Base-by-base conservation (phyloP, 64 coral and sea anemone species). In the Actinia equina region DNA sequence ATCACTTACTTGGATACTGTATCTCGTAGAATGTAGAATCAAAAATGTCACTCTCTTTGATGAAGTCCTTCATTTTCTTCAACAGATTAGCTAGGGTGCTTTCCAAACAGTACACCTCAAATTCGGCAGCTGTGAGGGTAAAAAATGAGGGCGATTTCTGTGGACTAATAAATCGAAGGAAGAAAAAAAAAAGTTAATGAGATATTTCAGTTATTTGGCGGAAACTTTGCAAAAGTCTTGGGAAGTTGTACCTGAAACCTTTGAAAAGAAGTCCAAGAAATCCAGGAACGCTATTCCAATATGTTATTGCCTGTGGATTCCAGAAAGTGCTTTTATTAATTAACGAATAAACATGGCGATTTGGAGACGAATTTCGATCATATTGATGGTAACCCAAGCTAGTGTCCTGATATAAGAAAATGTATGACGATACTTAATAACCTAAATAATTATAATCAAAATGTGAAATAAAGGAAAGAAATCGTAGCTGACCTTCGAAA, bases 221-320 rank as follows among this genome's bases (percentile, higher is more conserved):
- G n/a, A n/a, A n/a, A n/a, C n/a, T n/a, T n/a, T n/a, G n/a, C n/a
- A n/a, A n/a, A n/a, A n/a, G n/a, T n/a, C n/a, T n/a, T n/a, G n/a
- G n/a, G n/a, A n/a, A n/a, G n/a, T n/a, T n/a, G n/a, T n/a, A 81
- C 78, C 78, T 81, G 49, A 81, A 81, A 44, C 49, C 78, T 81
- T 81, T 52, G 17, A 81, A 81, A 49, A 52, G 22, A 81, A 81
- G 43, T 1, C 49, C 49, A 19, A 81, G 49, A 81, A 81, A 44
- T n/a, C 78, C 78, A 52, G 78, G 78, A 22, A 81, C 78, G 22
- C 6, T 23, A 8, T 52, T 52, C 49, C 43, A 52, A 16, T 81
- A 81, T 19, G 17, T 23, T 49, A 5, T 81, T 51, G 49, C 49
- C 78, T 81, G 27, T 81, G 16, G 44, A 81, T 52, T 49, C 45